Evolutionary conservation across 2,888 invertebrate species (phyloP).

Genomic region (Drosophila birchii): DNA sequence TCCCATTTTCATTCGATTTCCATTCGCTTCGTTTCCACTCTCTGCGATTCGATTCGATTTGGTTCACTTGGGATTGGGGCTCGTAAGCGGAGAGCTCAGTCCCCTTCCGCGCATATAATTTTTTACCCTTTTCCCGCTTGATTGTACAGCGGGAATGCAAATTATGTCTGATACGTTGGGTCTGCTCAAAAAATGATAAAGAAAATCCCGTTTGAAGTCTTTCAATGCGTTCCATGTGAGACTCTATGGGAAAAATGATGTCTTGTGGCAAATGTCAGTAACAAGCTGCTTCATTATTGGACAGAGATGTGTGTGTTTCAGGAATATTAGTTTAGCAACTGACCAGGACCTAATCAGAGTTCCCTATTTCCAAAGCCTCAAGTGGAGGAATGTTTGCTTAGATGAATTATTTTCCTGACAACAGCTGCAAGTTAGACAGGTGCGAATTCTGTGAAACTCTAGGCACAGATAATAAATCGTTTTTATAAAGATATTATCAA

Average conservation of each 20-base stretch:
- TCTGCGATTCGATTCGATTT: constrained; percentile 51
- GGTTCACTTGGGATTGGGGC: constrained; percentile 41
- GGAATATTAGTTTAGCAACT: background rate
- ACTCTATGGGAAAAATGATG: background rate
- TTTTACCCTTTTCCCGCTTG: constrained; percentile 17
- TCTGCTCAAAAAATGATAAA: constrained; percentile 13
- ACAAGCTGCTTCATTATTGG: background rate
- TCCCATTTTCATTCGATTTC: constrained; percentile 48
- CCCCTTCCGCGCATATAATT: background rate
- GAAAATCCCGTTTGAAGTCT: constrained; percentile 11
- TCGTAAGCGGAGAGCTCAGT: constrained; percentile 12
- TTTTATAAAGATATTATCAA: background rate
- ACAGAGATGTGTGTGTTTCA: too few species aligned
- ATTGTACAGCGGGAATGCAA: constrained; percentile 49
- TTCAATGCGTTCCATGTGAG: too few species aligned
- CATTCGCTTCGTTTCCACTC: constrained; percentile 45
- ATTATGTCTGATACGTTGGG: constrained; percentile 25
- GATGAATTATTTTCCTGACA: background rate
- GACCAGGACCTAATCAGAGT: background rate
- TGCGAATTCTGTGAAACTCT: background rate
- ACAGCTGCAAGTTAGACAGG: background rate
- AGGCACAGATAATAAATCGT: background rate
- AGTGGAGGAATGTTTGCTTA: background rate
- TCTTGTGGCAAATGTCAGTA: background rate
- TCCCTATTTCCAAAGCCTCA: background rate